phyloP scores from a whole-genome alignment of 1,140 invertebrate genomes.

The Akabosia matsudoensis region DNA sequence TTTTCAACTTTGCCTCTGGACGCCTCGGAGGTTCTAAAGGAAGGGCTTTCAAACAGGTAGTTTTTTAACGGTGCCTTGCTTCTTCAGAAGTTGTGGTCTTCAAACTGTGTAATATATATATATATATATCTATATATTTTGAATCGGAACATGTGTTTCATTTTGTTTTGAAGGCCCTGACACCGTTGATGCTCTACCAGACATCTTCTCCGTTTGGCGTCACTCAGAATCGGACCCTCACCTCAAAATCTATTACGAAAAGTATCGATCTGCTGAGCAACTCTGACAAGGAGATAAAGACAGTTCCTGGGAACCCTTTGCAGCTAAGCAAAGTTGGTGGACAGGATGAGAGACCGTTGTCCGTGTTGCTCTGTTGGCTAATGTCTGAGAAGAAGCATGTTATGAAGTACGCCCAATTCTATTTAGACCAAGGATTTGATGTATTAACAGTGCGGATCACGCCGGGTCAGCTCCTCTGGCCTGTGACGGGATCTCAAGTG shows the following conservation, averaged over 20 bases:
- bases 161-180: slow-evolving; percentile 34
- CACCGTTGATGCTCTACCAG: slow-evolving; percentile 43
- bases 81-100: too few relatives aligned
- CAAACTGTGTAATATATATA: too few relatives aligned
- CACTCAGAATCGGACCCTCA: slow-evolving; percentile 30
- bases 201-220: slow-evolving; percentile 31
- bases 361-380: slow-evolving; percentile 54
- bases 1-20: not conserved
- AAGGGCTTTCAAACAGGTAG: not conserved
- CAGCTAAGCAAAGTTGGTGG: slow-evolving; percentile 23
- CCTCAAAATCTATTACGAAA: slow-evolving; percentile 40
- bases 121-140: too few relatives aligned
- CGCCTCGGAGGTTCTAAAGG: not conserved
- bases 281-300: slow-evolving; percentile 33
- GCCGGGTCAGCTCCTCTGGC: slow-evolving; percentile 50
- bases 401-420: slow-evolving; percentile 53
- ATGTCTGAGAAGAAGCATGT: slow-evolving; percentile 53
- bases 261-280: slow-evolving; percentile 41
- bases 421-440: slow-evolving; percentile 54
- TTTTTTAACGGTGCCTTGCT: too few relatives aligned
- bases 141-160: too few relatives aligned
- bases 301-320: slow-evolving; percentile 7
- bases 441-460: slow-evolving; percentile 52
- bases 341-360: slow-evolving; percentile 48
- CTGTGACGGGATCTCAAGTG: slow-evolving; percentile 46